Evolutionary conservation across 2,113 vertebrate genomes (phyloP), one percentile per base, ranked within the genome.

Genomic region (Strigops habroptila): DNA sequence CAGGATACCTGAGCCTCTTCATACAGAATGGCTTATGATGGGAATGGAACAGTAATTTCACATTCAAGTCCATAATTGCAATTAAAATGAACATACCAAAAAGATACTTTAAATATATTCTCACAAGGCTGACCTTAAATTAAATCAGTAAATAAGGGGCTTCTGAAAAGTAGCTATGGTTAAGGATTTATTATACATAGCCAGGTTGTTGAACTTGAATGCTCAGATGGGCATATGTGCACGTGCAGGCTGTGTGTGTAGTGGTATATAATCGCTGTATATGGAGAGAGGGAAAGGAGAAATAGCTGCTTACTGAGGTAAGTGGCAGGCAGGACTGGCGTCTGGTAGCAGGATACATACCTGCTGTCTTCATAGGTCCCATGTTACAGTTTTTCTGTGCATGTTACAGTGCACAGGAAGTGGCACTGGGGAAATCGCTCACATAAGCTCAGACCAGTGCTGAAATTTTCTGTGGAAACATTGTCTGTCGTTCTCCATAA

Each of bases 381-480:
- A 1, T 4, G 3, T 28, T 77, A 7, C 2, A 2, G 10, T 35
- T 52, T 17, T 23, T 17, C 14, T 46, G 13, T 64, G 19, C 7
- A 1, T 7, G 10, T 43, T 35, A 14, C 21, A 52, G 16, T 6
- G 27, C 18, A 8, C 16, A 30, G 80, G 31, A 33, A 44, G 68
- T 3, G 7, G 55, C 13, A 4, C 5, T 6, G 12, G 14, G 6
- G 13, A 37, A 49, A 53, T 14, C 5, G 18, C 33, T 39, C 1
- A 0, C 3, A 3, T 39, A n/a, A 88, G 30, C 52, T 70, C 53
- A 69, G 39, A 46, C 5, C 15, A 43, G 18, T 5, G 7, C n/a
- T 39, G 67, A 68, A 28, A 30, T 41, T 48, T 63, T 84, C 44
- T 35, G 8, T 7, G 27, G 57, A 73, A 86, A 69, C 8, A 5